A percentile compares a stretch with the other conserved stretches of the same genome.
Evolutionary conservation across 2,888 invertebrate genomes (phyloP).

Genomic region (Odontomyia ornata): DNA sequence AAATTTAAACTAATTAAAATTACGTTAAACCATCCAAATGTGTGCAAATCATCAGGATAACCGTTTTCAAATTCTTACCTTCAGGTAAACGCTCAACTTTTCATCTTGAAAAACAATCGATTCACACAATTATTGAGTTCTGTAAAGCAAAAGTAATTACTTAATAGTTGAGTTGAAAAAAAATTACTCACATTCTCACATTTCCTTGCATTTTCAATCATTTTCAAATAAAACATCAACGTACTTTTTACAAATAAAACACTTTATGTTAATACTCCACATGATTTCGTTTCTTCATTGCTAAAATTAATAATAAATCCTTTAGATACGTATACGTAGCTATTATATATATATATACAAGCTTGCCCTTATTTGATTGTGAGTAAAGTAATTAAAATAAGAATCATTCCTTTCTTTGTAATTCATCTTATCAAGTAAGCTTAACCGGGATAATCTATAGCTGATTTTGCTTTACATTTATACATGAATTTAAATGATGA

Average conservation of each 20-base stretch:
- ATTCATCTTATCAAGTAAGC: not conserved
- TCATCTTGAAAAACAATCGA: not conserved
- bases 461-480: not conserved
- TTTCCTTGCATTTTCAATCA: not conserved
- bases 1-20: too few relatives aligned
- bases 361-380: not conserved
- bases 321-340: not conserved
- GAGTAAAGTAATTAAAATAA: not conserved
- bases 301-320: not conserved
- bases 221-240: not conserved
- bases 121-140: too few relatives aligned
- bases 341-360: not conserved
- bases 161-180: not conserved
- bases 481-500: not conserved
- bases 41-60: too few relatives aligned
- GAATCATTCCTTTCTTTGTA: not conserved
- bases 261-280: not conserved
- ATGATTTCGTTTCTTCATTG: not conserved
- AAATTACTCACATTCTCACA: not conserved
- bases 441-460: not conserved
- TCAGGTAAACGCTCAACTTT: too few relatives aligned
- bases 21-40: too few relatives aligned
- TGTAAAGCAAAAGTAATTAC: too few relatives aligned
- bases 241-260: not conserved
- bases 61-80: too few relatives aligned